These are phyloP conservation scores for Ameiurus melas DNA, from an alignment of 2,113 vertebrate species.

Conservation along the genomic window DNA sequence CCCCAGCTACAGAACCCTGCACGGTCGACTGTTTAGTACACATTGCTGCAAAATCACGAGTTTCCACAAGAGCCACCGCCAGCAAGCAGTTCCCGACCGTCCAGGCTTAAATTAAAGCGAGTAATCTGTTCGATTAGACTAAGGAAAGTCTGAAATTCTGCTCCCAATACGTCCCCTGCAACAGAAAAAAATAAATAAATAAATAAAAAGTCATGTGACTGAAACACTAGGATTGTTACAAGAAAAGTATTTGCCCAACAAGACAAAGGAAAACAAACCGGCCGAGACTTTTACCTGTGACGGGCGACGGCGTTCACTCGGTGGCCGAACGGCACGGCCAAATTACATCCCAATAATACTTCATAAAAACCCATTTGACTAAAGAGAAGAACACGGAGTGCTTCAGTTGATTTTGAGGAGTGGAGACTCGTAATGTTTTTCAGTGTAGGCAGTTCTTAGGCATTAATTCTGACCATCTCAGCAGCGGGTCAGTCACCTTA, in stretches of 20 bases:
- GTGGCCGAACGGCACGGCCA: not conserved
- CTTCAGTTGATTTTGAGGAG: not conserved
- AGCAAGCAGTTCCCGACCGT: not conserved
- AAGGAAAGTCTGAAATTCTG: not conserved
- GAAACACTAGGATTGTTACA: not conserved
- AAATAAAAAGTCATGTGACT: not conserved
- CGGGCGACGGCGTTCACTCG: not conserved
- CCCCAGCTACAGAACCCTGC: no score
- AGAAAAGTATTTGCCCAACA: not conserved
- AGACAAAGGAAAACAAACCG: not conserved
- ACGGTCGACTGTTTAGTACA: not conserved
- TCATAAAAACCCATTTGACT: not conserved
- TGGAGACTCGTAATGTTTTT: not conserved
- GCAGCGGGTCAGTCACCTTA: conserved; percentile 49
- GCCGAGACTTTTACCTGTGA: not conserved
- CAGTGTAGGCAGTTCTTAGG: conserved; percentile 6
- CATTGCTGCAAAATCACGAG: not conserved
- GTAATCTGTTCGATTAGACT: not conserved
- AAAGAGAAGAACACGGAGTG: not conserved
- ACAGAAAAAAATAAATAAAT: not conserved
- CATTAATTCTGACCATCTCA: not conserved
- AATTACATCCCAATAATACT: not conserved
- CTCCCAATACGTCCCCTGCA: not conserved
- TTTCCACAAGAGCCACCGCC: not conserved
- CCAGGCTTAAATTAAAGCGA: not conserved